Conservation (phyloP, 1,140 invertebrate species). For the Nasonia vitripennis region DNA sequence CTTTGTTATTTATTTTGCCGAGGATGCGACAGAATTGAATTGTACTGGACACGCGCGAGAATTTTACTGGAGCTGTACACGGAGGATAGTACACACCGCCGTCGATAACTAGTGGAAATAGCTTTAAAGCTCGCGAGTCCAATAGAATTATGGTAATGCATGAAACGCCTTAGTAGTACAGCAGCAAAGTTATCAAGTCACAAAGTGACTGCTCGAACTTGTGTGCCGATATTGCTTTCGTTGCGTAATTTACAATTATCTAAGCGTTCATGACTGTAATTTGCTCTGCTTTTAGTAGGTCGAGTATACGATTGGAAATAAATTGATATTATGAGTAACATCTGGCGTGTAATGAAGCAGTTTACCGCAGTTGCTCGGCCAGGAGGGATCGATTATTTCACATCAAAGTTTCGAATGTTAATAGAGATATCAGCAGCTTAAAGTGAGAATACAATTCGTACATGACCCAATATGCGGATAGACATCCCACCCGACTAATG, state of each 20-base stretch:
- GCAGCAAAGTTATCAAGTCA: not conserved
- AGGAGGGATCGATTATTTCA: not conserved
- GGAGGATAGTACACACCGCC: not conserved
- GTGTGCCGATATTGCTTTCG: not conserved
- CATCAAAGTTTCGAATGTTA: not conserved
- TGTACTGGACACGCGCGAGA: not conserved
- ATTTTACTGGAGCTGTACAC: not conserved
- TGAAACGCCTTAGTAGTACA: not conserved
- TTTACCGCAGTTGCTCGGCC: not conserved
- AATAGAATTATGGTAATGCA: not conserved
- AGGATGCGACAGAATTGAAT: constrained; percentile 3
- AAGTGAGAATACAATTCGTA: too few species aligned
- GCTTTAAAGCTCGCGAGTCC: not conserved
- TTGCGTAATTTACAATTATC: not conserved
- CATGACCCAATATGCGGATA: too few species aligned
- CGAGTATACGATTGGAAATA: not conserved
- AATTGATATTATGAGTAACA: not conserved
- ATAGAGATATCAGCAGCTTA: not conserved
- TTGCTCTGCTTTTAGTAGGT: too few species aligned
- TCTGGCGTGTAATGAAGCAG: not conserved
- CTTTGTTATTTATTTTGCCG: not conserved
- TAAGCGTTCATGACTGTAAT: too few species aligned
- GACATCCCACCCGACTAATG: too few species aligned
- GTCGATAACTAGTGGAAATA: not conserved
- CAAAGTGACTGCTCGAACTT: not conserved